A percentile compares a stretch with the other conserved stretches of the same genome.
These are phyloP conservation scores for Dendrophyllia cribrosa DNA, from an alignment of 64 coral and sea anemone genomes.

Conservation along the genomic window DNA sequence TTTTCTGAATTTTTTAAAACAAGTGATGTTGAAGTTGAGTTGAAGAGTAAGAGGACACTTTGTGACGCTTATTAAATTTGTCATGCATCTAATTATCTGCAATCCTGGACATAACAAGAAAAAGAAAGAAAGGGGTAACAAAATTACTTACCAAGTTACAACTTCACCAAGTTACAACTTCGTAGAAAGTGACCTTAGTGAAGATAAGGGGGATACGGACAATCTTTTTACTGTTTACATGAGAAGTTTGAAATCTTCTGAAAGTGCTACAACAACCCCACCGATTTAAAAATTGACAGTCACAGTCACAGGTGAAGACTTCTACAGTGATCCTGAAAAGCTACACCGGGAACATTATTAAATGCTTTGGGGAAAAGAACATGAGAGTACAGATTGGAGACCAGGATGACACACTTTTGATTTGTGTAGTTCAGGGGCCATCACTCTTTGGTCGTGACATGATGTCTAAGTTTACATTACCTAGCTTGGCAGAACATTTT, in stretches of 20 bases:
- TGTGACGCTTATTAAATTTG: no score
- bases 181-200: conserved; percentile 3
- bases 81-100: no score
- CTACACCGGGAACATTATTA: conserved; percentile 39
- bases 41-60: no score
- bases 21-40: no score
- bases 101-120: no score
- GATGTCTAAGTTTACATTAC: conserved; percentile 63
- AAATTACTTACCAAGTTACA: conserved; percentile 41
- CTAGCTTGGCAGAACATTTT: conserved; percentile 72
- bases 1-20: no score
- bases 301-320: conserved; percentile 14
- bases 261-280: neutral
- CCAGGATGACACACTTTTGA: conserved; percentile 13
- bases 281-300: conserved; percentile 56
- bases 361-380: conserved; percentile 38
- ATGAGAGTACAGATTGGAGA: conserved; percentile 51
- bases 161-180: conserved; percentile 3
- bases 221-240: conserved; percentile 47
- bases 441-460: no score
- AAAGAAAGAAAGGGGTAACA: conserved; percentile 43
- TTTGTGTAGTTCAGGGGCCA: no score
- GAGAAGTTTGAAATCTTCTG: conserved; percentile 34
- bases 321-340: no score
- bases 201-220: neutral